Evolutionary conservation across 2,113 vertebrate species (phyloP), one percentile per base, ranked within the genome.

Genomic region (Chionomys nivalis): DNA sequence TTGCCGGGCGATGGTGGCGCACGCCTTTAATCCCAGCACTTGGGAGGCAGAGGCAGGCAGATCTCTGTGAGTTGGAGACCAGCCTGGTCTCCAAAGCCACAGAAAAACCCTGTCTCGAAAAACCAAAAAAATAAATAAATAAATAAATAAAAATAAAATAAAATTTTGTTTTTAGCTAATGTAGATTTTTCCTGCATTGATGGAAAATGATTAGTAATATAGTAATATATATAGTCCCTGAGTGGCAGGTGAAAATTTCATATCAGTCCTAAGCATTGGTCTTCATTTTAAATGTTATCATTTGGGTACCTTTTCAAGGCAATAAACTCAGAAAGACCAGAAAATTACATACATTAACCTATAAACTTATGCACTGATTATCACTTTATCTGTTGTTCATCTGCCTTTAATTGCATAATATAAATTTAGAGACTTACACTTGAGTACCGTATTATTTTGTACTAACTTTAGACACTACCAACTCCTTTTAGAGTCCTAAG

Each of bases 351-450:
- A 94, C 23, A 17, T 93, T 83, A 73, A 61, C 33, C 39, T 91
- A 16, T 75, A 85, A 87, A 91, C 28, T 68, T 76, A 95, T 24
- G 87, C 79, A 85, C 61, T 81, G 96, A 63, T 90, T 47, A 65
- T 70, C 83, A 72, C 68, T 98, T 96, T 87, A 87, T 94, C 58
- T 70, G 28, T 12, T 90, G 81, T 2, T 92, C 79, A 87, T 47
- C 21, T 91, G 81, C 36, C 83, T 42, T 72, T 1, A 52, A 63
- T 87, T 97, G 96, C 81, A 49, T 75, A 75, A 72, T 3, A 47
- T 72, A 95, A 94, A 5, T 42, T 90, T 66, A 79, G 85, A 94
- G 92, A 90, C 87, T 86, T 21, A 70, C 21, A 13, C 16, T 91
- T 14, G 33, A 94, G 78, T 73, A 36, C 28, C 55, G 4, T 16